Evolutionary conservation across 1,140 invertebrate species (phyloP).

Genomic region (Bombus vancouverensis): DNA sequence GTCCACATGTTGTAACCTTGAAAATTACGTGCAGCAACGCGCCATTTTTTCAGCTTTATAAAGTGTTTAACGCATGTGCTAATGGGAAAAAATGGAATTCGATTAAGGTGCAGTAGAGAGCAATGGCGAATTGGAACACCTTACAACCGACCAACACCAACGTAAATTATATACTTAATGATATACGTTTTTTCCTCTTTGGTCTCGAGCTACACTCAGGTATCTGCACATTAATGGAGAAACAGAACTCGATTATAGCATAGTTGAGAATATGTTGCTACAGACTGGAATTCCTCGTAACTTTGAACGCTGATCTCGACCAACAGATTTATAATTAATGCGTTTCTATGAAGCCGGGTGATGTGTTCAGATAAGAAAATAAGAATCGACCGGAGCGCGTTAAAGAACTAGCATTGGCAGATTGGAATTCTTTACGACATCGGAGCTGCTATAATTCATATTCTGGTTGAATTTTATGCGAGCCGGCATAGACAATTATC

Average conservation of each 20-base stretch:
- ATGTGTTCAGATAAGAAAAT: conserved; percentile 10
- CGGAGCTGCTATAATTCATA: not conserved
- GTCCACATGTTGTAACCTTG: not conserved
- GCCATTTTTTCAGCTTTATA: not conserved
- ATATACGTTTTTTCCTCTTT: not conserved
- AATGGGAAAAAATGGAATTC: not conserved
- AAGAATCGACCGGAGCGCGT: not conserved
- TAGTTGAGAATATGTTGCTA: not conserved
- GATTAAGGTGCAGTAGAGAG: not conserved
- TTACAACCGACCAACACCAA: not conserved
- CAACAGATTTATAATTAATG: conserved; percentile 15
- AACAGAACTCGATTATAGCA: not conserved
- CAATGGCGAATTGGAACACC: not conserved
- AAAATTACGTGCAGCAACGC: no score
- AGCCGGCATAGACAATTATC: not conserved
- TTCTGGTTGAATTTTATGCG: not conserved
- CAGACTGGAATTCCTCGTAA: conserved; percentile 7
- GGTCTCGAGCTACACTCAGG: not conserved
- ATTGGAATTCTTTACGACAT: conserved; percentile 10
- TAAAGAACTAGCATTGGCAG: not conserved
- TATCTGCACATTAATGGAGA: not conserved
- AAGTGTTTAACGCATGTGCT: not conserved
- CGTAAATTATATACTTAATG: not conserved
- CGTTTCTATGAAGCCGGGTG: not conserved
- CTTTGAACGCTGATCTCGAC: not conserved